phyloP scores from a whole-genome alignment of 2,888 invertebrate genomes.

The Labia minor region DNA sequence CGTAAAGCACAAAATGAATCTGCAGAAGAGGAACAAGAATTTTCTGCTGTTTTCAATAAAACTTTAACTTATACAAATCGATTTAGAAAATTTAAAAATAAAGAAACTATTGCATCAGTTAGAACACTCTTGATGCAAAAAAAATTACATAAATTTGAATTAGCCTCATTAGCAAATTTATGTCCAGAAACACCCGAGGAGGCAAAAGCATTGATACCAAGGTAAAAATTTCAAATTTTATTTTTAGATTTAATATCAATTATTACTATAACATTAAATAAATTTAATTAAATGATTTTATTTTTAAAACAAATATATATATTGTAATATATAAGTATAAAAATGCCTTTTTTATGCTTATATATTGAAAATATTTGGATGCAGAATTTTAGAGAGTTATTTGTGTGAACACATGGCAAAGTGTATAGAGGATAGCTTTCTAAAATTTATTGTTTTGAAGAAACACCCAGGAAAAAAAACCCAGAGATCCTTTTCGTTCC shows the following conservation, averaged over 20 bases:
- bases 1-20: conserved; percentile 96
- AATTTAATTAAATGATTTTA: too few relatives aligned
- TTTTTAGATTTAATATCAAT: too few relatives aligned
- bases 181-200: conserved; percentile 98
- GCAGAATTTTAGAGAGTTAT: too few relatives aligned
- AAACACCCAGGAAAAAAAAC: too few relatives aligned
- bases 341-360: too few relatives aligned
- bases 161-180: conserved; percentile 94
- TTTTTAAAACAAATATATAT: conserved; percentile 5
- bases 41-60: conserved; percentile 97
- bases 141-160: conserved; percentile 96
- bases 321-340: too few relatives aligned
- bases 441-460: too few relatives aligned
- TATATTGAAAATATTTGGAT: too few relatives aligned
- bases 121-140: conserved; percentile 78
- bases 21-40: conserved; percentile 95
- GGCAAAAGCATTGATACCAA: conserved; percentile 94
- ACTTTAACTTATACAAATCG: conserved; percentile 91
- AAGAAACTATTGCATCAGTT: conserved; percentile 93
- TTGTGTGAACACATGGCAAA: too few relatives aligned
- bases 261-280: too few relatives aligned
- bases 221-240: conserved; percentile 34
- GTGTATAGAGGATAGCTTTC: too few relatives aligned
- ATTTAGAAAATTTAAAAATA: conserved; percentile 95
- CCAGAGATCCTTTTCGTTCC: too few relatives aligned